Percentiles rank a stretch among this genome's conserved stretches.
Evolutionary conservation across 2,113 vertebrate species (phyloP).

Genomic region (Orthonyx spaldingii): DNA sequence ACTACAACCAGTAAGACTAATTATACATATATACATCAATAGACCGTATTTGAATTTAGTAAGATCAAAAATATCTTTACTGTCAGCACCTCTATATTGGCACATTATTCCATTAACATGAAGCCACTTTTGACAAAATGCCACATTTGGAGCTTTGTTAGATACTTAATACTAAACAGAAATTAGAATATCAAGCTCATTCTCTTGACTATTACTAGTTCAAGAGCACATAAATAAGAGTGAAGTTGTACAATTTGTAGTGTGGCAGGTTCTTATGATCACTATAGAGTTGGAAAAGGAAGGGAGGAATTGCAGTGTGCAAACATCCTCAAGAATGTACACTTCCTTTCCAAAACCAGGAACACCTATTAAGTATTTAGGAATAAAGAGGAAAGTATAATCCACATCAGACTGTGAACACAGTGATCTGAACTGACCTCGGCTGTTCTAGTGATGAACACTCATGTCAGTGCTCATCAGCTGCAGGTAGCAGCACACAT

Average conservation of each 20-base stretch:
- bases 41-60: neutral
- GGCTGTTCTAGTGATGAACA: neutral
- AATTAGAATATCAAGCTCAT: neutral
- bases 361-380: neutral
- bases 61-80: neutral
- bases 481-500: neutral
- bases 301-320: fast-evolving
- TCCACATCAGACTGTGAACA: neutral
- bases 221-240: neutral
- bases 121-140: neutral
- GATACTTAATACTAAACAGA: neutral
- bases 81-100: neutral
- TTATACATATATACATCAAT: neutral
- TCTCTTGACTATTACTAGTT: neutral
- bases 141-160: neutral
- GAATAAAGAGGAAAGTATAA: neutral
- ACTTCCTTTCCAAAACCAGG: neutral
- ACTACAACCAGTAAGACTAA: neutral
- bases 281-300: neutral
- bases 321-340: neutral
- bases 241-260: neutral
- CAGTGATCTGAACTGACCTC: neutral
- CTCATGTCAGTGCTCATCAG: neutral
- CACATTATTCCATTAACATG: neutral
- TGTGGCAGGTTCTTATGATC: neutral